Evolutionary conservation across 2,113 vertebrate genomes (phyloP), one percentile per base, ranked within the genome.

Genomic region (Guaruba guarouba): DNA sequence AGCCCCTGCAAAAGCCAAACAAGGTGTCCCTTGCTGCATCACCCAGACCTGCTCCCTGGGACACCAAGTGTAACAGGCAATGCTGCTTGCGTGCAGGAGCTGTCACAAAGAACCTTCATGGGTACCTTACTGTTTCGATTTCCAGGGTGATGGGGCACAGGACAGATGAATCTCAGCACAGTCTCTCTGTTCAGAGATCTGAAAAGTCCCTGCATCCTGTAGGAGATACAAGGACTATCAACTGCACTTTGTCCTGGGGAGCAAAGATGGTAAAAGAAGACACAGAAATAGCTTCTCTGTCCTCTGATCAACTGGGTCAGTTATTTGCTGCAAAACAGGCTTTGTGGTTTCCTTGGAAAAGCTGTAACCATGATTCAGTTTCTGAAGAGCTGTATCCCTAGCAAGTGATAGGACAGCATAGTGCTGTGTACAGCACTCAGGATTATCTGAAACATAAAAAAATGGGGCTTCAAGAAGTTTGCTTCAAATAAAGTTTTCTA

Each of bases 401-500:
- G 35, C 25, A 71, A 94, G 35, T n/a, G 31, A 61, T 62, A 64
- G 39, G 24, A 79, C 17, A 33, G 43, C 39, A 33, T 39, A 48
- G 25, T 14, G 17, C 41, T 64, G 33, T 20, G 13, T 63, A 48
- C 23, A 68, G 46, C 70, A 46, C 48, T 68, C 29, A 29, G 49
- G 48, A 66, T 75, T 31, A 48, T 43, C 73, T 90, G 76, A 46
- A 82, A 46, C 17, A 35, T 19, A 12, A 83, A 51, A 51, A 66
- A 1, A 7, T 29, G 41, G 11, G 9, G 3, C 17, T 90, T 59
- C 41, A 48, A 69, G 5, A 48, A 52, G 13, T 18, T 86, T 41
- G 13, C 83, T 95, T 81, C 31, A n/a, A 73, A 79, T 49, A 86
- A 93, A 13, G 85, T 57, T 88, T 90, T 69, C 79, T 59, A 37